These are phyloP conservation scores for Argyresthia albistria DNA, from an alignment of 2,888 invertebrate species.

Conservation along the genomic window DNA sequence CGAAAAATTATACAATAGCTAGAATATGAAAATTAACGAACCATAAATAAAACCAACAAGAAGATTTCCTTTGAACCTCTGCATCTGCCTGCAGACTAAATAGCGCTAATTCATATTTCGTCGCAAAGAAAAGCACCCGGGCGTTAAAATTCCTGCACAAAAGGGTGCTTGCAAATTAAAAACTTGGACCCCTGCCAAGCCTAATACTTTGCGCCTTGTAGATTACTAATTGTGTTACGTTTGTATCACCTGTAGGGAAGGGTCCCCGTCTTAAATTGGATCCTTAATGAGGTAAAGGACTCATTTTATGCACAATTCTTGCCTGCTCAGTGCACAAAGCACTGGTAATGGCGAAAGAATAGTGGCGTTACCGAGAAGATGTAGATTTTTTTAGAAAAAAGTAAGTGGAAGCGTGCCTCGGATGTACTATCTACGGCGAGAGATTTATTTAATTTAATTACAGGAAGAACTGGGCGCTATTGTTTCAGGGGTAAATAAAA, in stretches of 20 bases:
- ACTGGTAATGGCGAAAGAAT: constrained; percentile 7
- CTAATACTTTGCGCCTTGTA: constrained; percentile 25
- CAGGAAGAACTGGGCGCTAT: too few relatives aligned
- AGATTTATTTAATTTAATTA: background rate
- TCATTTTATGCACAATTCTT: constrained; percentile 48
- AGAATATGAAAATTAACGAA: too few relatives aligned
- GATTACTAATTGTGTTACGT: constrained; percentile 58
- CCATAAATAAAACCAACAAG: too few relatives aligned
- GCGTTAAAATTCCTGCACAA: constrained; percentile 55
- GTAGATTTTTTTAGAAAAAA: too few relatives aligned
- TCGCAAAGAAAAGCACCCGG: constrained; percentile 42
- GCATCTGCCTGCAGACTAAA: constrained; percentile 27
- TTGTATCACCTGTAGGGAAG: constrained; percentile 60
- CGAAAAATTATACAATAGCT: background rate
- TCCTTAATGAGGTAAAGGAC: constrained; percentile 58
- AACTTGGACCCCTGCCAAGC: constrained; percentile 43
- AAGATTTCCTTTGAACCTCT: background rate
- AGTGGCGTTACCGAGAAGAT: background rate
- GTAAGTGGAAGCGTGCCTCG: background rate
- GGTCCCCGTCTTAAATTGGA: constrained; percentile 53
- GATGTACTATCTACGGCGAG: background rate
- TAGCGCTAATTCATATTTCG: constrained; percentile 60
- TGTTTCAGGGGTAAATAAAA: too few relatives aligned
- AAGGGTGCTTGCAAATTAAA: constrained; percentile 58
- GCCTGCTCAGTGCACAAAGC: constrained; percentile 15